Evolutionary conservation across 1,140 invertebrate genomes (phyloP).

Genomic region (Anadara kagoshimensis): DNA sequence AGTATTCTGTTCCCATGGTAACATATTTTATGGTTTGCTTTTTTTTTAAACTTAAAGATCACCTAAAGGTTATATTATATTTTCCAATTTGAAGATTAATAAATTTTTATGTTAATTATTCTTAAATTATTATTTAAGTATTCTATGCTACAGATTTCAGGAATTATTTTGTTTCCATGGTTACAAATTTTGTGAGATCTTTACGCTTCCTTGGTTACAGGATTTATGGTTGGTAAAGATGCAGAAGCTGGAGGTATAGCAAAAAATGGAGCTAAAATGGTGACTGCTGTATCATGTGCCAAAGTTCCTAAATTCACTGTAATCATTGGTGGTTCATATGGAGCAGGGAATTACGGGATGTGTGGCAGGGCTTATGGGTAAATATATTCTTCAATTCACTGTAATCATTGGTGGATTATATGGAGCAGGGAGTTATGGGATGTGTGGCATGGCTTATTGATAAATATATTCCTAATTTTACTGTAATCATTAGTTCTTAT

Average conservation of each 20-base stretch:
- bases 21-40: too few relatives aligned
- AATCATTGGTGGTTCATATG: conserved; percentile 72
- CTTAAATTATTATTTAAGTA: too few relatives aligned
- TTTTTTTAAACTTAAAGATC: too few relatives aligned
- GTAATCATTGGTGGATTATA: conserved; percentile 74
- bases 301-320: conserved; percentile 93
- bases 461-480: too few relatives aligned
- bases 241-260: conserved; percentile 98
- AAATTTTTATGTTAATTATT: too few relatives aligned
- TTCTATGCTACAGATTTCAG: too few relatives aligned
- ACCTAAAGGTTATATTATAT: too few relatives aligned
- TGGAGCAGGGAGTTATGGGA: conserved; percentile 96
- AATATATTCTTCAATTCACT: conserved; percentile 77
- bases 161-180: too few relatives aligned
- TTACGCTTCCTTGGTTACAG: conserved; percentile 70
- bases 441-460: conserved; percentile 80
- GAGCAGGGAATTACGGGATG: neutral
- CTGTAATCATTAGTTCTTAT: conserved; percentile 17
- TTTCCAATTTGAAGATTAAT: too few relatives aligned
- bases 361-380: neutral
- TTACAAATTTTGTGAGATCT: too few relatives aligned
- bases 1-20: too few relatives aligned
- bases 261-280: conserved; percentile 99
- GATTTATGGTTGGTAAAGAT: conserved; percentile 98
- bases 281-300: conserved; percentile 97